Base-by-base conservation (phyloP, 2,888 invertebrate genomes). In the Electrophaes corylata region DNA sequence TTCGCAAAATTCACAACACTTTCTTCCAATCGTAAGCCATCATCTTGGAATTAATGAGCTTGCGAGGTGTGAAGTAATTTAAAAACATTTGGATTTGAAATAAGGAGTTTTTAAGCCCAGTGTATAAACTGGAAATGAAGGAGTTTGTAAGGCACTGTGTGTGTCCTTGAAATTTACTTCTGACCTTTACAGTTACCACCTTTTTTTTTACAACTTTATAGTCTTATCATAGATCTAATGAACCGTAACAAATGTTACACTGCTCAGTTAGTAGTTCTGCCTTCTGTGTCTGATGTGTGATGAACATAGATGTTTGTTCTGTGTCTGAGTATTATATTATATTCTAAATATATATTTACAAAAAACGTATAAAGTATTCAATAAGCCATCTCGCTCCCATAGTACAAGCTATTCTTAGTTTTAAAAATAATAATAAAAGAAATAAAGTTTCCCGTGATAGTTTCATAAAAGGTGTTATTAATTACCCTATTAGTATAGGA, bases 21-120 rank as follows among this genome's bases (percentile, higher is more conserved):
- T 76, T 71, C 71, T 66, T 65, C 66, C 71, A 72, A 79, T 80
- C 79, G 68, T 64, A 40, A 37, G 46, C 51, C 66, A 69, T 65
- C 68, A 81, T 81, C 81, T 75, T 54, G 54, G 69, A 76, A 76
- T 76, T 79, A 76, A 79, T 79, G 73, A 76, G 71, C 59, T 31
- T 16, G 52, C 56, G 62, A 73, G 65, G 78, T 77, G 76, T 73
- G 69, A 78, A 73, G 70, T 71, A 50, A 59, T 45, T 60, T 58
- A 37, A 47, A 57, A 33, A 40, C 57, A 56, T 49, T 58, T 55
- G 51, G 57, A 67, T 61, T 64, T 61, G 31, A 55, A 37, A 39
- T 61, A 47, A 23, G 45, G 63, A 62, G 63, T 53, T 44, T 50
- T 53, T 49, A 12, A 12, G 14, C 23, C 45, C 12, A 31, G 16